Evolutionary conservation across 2,113 vertebrate genomes (phyloP), one percentile per base, ranked within the genome.

Genomic region (Megaleporinus macrocephalus): DNA sequence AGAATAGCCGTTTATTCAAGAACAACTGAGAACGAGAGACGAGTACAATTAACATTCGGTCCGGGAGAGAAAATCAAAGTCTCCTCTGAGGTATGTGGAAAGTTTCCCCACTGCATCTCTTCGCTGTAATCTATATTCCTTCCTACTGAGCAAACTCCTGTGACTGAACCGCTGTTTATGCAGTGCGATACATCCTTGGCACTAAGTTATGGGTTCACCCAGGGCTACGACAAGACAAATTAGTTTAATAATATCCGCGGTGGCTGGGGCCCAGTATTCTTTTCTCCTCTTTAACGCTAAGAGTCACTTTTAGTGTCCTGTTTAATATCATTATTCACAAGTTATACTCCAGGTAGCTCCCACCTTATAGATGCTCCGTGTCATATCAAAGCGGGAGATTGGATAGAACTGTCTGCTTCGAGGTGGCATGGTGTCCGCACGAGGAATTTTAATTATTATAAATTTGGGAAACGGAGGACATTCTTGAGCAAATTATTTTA

Each of bases 161-260:
- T 68, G 71, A 33, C 62, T 72, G 27, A 69, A 57, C 49, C 47
- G 76, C 73, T 78, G 22, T 81, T 79, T 80, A 63, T 49, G 57
- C 49, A 62, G 47, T 44, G 49, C 65, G 70, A 83, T 84, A 68
- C 55, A 84, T 85, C 49, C 29, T 47, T 78, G 70, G 55, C 73
- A 70, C 33, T 26, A 47, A 44, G 70, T 47, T 47, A 29, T 33
- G 29, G 22, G 61, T 78, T 82, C 74, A 75, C 63, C 65, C 74
- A 41, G 51, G 73, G 59, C 65, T 62, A 49, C 77, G 61, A 79
- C 69, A 76, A 78, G 88, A 89, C 68, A 76, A 74, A 84, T 89
- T 79, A 68, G 63, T 84, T 76, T 79, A 86, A 87, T 86, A 84
- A 84, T 87, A 77, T 82, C 63, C 59, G 62, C 75, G 41, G 63